phyloP scores from a whole-genome alignment of 2,888 invertebrate genomes.

The Tenthredo amoena region DNA sequence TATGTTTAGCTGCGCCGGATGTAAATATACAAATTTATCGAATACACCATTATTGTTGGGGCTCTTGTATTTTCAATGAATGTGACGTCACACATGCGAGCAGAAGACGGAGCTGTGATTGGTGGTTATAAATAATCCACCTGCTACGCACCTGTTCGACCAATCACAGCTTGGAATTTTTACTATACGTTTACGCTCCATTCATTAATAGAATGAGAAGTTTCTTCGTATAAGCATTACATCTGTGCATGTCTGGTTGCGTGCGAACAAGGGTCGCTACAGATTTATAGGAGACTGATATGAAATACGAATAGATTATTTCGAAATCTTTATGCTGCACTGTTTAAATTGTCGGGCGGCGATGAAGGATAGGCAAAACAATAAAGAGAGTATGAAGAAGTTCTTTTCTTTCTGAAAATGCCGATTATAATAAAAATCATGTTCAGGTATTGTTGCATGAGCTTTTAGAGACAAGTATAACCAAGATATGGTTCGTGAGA shows the following conservation, averaged over 20 bases:
- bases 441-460: neutral
- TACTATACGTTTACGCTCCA: neutral
- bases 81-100: neutral
- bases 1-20: neutral
- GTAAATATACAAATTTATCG: neutral
- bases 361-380: neutral
- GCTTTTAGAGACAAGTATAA: neutral
- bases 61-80: neutral
- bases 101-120: neutral
- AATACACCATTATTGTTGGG: neutral
- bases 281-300: neutral
- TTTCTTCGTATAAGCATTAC: neutral
- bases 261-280: neutral
- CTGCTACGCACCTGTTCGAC: conserved; percentile 12
- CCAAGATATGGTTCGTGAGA: neutral
- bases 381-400: neutral
- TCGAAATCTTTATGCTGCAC: neutral
- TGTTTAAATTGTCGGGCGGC: neutral
- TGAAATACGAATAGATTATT: neutral
- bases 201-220: neutral
- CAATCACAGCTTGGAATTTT: neutral
- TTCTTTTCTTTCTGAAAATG: neutral
- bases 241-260: neutral
- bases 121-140: neutral
- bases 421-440: neutral